Evolutionary conservation across 2,888 invertebrate species (phyloP).

Genomic region (Pollenia angustigena): DNA sequence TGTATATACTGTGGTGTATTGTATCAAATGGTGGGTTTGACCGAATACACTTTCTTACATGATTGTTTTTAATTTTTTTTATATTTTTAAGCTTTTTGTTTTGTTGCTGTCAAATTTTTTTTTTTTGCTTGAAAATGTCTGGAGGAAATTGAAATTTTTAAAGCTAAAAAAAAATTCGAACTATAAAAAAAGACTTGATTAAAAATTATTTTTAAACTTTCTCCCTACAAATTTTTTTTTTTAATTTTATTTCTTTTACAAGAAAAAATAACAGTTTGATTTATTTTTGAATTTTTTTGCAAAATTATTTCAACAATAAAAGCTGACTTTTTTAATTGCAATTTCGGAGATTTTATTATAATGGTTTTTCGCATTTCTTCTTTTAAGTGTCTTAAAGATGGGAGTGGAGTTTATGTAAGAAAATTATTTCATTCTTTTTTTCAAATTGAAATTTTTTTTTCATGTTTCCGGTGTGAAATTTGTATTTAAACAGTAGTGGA

Average conservation of each 20-base stretch:
- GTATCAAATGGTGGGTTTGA: too few species aligned
- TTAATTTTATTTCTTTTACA: conserved; percentile 1
- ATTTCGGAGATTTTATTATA: conserved; percentile 13
- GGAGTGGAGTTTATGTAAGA: not conserved
- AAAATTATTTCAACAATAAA: not conserved
- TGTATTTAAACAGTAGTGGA: conserved; percentile 23
- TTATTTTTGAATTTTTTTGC: conserved; percentile 6
- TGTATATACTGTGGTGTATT: too few species aligned
- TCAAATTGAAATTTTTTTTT: too few species aligned
- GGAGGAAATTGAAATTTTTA: conserved; percentile 2
- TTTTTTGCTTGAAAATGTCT: conserved; percentile 13
- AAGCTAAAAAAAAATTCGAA: conserved; percentile 2
- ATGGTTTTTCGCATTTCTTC: not conserved
- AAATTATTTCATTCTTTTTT: not conserved
- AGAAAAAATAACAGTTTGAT: conserved; percentile 2
- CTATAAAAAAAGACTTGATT: conserved; percentile 7
- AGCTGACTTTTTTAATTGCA: conserved; percentile 38
- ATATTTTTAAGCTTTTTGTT: conserved; percentile 30
- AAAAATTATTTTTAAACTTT: conserved; percentile 38
- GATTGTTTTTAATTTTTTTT: conserved; percentile 22
- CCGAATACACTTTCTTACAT: too few species aligned
- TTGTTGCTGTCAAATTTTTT: conserved; percentile 9
- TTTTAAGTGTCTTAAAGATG: not conserved
- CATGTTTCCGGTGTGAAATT: not conserved
- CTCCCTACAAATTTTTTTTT: not conserved